Percentiles rank a stretch among this genome's conserved stretches.
These are phyloP conservation scores for Phyllotreta striolata DNA, from an alignment of 2,888 invertebrate genomes.

Conservation along the genomic window DNA sequence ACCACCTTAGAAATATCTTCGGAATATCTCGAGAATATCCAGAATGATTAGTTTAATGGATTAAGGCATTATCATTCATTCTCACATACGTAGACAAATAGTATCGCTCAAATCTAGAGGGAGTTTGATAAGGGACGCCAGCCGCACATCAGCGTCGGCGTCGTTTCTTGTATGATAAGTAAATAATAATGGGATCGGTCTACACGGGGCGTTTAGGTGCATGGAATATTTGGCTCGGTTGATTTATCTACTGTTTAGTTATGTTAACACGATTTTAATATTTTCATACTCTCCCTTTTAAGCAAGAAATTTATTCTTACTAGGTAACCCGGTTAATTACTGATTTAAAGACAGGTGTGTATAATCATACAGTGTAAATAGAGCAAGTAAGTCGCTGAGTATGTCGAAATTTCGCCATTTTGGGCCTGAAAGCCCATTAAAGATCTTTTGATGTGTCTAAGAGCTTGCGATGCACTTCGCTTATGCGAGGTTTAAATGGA, in stretches of 20 bases:
- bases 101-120: slow-evolving; percentile 44
- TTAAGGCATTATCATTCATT: slow-evolving; percentile 47
- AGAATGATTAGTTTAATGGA: slow-evolving; percentile 51
- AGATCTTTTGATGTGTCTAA: slow-evolving; percentile 26
- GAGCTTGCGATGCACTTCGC: slow-evolving; percentile 28
- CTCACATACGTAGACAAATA: slow-evolving; percentile 46
- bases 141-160: slow-evolving; percentile 18
- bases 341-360: no score
- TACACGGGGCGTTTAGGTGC: not conserved
- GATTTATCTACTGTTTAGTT: no score
- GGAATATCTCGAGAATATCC: slow-evolving; percentile 33
- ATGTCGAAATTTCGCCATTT: slow-evolving; percentile 19
- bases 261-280: no score
- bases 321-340: no score
- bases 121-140: slow-evolving; percentile 29
- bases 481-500: slow-evolving; percentile 8
- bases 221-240: no score
- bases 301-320: no score
- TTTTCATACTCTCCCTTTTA: no score
- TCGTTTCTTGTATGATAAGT: slow-evolving; percentile 33
- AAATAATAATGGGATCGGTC: slow-evolving; percentile 35
- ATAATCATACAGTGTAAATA: no score
- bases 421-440: slow-evolving; percentile 23
- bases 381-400: no score
- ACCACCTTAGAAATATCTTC: not conserved